Evolutionary conservation across 2,888 invertebrate species (phyloP), one percentile per base, ranked within the genome.

Genomic region (Rhodophaea formosa): DNA sequence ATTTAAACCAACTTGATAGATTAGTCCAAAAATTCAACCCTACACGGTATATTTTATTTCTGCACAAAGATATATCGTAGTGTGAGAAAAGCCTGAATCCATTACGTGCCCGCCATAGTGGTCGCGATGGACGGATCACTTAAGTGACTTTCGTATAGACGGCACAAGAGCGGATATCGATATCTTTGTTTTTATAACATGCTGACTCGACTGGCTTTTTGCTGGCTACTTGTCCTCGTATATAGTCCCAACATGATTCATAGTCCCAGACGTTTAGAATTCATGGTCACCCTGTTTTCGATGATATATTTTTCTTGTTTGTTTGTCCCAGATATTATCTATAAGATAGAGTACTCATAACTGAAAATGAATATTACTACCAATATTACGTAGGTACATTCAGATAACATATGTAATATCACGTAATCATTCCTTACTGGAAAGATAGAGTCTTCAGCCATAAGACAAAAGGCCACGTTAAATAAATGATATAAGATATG

Each of bases 41-140:
- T n/a, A n/a, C n/a, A n/a, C n/a, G n/a, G n/a, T n/a, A n/a, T n/a
- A n/a, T n/a, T n/a, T n/a, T n/a, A n/a, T n/a, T n/a, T n/a, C n/a
- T n/a, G n/a, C n/a, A n/a, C n/a, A n/a, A n/a, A n/a, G n/a, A 12
- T 46, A 8, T 17, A 23, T 29, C n/a, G n/a, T 3, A 8, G 15
- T 49, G 49, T 7, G 32, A 49, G 30, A 15, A 15, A 49, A 32
- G 23, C 49, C 49, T 57, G 53, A 56, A 52, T 58, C 62, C 60
- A 63, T 63, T 63, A 63, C 56, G 59, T 46, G 53, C 53, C 56
- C 54, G 17, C 58, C 29, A 32, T 51, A 60, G 60, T 53, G 53
- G 59, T 49, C 59, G 42, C 55, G 15, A 56, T 54, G 46, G 59
- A 49, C 39, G 56, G 56, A 47, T 56, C 55, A 55, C 56, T 56